Conservation (phyloP, 64 coral and sea anemone genomes). For the Montipora cactus region DNA sequence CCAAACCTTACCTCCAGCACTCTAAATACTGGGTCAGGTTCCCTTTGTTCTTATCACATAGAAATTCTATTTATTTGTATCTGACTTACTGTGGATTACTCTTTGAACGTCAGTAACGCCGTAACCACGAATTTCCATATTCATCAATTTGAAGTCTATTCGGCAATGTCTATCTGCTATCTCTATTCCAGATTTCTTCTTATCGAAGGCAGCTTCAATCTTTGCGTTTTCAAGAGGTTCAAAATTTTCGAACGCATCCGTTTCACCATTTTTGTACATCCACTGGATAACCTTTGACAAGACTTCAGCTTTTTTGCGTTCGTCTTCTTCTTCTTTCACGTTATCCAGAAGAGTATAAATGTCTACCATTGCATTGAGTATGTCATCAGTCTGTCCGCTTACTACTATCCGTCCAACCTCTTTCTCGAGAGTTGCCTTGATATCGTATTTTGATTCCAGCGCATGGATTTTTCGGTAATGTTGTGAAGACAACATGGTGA, state of each 20-base stretch:
- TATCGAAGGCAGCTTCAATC: slow-evolving; percentile 59
- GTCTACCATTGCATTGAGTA: slow-evolving; percentile 36
- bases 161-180: not conserved
- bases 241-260: not conserved
- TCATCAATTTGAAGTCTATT: slow-evolving; percentile 25
- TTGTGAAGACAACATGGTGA: not conserved
- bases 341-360: slow-evolving; percentile 60
- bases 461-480: slow-evolving; percentile 34
- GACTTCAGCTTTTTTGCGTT: slow-evolving; percentile 39
- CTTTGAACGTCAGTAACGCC: not conserved
- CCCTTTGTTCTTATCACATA: not conserved
- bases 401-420: slow-evolving; percentile 51
- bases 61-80: not conserved
- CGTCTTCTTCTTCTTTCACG: slow-evolving; percentile 46
- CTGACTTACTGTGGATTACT: not conserved
- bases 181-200: not conserved
- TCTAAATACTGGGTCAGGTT: no score
- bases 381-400: slow-evolving; percentile 45
- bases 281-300: slow-evolving; percentile 67
- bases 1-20: no score
- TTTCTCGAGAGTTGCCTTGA: slow-evolving; percentile 29
- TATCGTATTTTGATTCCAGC: slow-evolving; percentile 33
- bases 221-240: slow-evolving; percentile 48
- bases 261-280: slow-evolving; percentile 7
- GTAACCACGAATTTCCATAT: not conserved